Evolutionary conservation across 1,140 invertebrate species (phyloP).

Genomic region (Drosophila biarmipes): DNA sequence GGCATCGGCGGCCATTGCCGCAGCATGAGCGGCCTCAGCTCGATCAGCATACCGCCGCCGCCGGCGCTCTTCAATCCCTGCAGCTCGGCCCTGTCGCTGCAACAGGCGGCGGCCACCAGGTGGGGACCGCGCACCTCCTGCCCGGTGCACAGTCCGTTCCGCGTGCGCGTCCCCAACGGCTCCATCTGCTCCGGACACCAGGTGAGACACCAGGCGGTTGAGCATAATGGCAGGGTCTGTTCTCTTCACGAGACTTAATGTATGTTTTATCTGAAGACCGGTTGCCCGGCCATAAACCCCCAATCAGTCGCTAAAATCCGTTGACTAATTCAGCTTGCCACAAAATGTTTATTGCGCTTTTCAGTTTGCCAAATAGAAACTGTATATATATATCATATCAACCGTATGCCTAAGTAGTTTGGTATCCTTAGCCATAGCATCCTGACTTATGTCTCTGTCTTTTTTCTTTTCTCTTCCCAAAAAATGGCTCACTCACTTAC

Average conservation of each 20-base stretch:
- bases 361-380: conserved; percentile 55
- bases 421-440: conserved; percentile 22
- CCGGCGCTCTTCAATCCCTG: conserved; percentile 84
- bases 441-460: conserved; percentile 30
- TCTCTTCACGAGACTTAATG: neutral
- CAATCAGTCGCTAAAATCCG: conserved; percentile 71
- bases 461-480: conserved; percentile 48
- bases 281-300: conserved; percentile 5
- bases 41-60: conserved; percentile 77
- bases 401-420: conserved; percentile 37
- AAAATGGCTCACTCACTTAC: conserved; percentile 17
- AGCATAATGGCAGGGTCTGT: neutral
- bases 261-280: neutral
- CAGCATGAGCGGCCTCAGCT: conserved; percentile 78
- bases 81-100: conserved; percentile 78
- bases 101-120: conserved; percentile 63
- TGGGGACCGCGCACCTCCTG: conserved; percentile 85
- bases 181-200: conserved; percentile 85
- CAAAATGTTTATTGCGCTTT: conserved; percentile 76
- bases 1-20: conserved; percentile 64
- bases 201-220: conserved; percentile 67
- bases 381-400: conserved; percentile 44
- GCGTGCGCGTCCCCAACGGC: conserved; percentile 87
- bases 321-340: conserved; percentile 80
- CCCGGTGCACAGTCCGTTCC: conserved; percentile 88